Base-by-base conservation (phyloP, 2,797 vertebrate species). In the Megaceryle alcyon region DNA sequence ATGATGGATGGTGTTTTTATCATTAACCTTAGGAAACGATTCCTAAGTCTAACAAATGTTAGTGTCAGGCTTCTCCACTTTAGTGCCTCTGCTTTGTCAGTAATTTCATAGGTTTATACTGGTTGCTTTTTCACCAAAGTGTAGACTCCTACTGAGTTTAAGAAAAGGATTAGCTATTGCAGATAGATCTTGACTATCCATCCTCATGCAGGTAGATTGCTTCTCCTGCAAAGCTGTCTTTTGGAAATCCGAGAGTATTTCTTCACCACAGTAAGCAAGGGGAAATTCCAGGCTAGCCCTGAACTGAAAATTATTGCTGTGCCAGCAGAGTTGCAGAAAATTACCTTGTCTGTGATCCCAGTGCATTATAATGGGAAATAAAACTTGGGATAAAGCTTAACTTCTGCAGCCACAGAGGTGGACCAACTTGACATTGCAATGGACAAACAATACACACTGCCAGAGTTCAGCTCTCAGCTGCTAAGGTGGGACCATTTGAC, bases 1-100 rank as follows among this genome's bases (percentile, higher is more conserved):
- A 85, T 96, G 91, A 97, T 95, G 77, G 51, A 95, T 96, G 37
- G 4, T 63, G 66, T 63, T 96, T 95, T 96, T 96, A 94, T 86
- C 94, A 86, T 94, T 96, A 97, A 94, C 94, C 91, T 91, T 88
- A 86, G 75, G 73, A 96, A 96, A 83, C 0, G 2, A 46, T 75
- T 96, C 39, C 64, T 84, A 44, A 88, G 26, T 21, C 64, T 90
- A 90, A 94, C 73, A 94, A 86, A 94, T 94, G 82, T 94, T 59
- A 18, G 33, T 84, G 85, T 82, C 92, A 88, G 53, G 31, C 83
- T 90, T 88, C 60, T 86, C 44, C 69, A 86, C 72, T 76, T 76
- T 91, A 94, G 31, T 43, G 75, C 48, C 29, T 37, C 51, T 90
- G 48, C 22, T 80, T 91, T 96, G 80, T 76, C 81, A 53, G 81